These are phyloP conservation scores for Chalcis sispes DNA, from an alignment of 2,888 invertebrate genomes.

Conservation along the genomic window DNA sequence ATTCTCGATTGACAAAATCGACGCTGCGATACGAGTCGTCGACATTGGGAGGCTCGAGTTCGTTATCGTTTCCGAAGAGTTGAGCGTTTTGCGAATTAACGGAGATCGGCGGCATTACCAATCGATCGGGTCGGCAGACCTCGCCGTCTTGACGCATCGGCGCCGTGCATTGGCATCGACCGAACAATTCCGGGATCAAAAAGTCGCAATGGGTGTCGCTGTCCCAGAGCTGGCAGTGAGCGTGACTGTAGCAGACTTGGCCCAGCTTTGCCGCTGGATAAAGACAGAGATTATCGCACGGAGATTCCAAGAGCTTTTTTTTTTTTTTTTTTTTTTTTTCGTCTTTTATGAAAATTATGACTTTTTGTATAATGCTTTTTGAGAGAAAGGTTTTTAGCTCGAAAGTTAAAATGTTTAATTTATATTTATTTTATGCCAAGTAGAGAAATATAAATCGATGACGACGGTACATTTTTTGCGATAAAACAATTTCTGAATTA, in stretches of 20 bases:
- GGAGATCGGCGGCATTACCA: constrained; percentile 70
- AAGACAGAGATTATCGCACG: not conserved
- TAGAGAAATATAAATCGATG: too few species aligned
- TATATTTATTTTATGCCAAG: too few species aligned
- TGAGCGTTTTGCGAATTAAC: constrained; percentile 62
- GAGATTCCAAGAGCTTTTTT: not conserved
- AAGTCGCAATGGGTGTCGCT: constrained; percentile 91
- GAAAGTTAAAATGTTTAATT: too few species aligned
- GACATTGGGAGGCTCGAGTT: constrained; percentile 65
- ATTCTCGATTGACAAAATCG: not conserved
- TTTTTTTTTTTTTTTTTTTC: not conserved
- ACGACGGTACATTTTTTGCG: too few species aligned
- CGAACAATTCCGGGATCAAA: constrained; percentile 91
- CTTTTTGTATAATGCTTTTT: too few species aligned
- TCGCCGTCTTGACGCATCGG: constrained; percentile 74
- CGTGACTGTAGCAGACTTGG: constrained; percentile 92
- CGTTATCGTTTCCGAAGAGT: constrained; percentile 41
- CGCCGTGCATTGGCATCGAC: constrained; percentile 86
- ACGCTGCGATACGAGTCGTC: not conserved
- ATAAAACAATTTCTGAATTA: too few species aligned
- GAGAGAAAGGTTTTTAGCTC: too few species aligned
- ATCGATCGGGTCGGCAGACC: constrained; percentile 76
- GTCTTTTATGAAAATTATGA: too few species aligned
- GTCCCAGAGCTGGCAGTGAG: constrained; percentile 91
- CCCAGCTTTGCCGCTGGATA: constrained; percentile 88